Evolutionary conservation across 2,113 vertebrate species (phyloP), one percentile per base, ranked within the genome.

Genomic region (Micronycteris hirsuta): DNA sequence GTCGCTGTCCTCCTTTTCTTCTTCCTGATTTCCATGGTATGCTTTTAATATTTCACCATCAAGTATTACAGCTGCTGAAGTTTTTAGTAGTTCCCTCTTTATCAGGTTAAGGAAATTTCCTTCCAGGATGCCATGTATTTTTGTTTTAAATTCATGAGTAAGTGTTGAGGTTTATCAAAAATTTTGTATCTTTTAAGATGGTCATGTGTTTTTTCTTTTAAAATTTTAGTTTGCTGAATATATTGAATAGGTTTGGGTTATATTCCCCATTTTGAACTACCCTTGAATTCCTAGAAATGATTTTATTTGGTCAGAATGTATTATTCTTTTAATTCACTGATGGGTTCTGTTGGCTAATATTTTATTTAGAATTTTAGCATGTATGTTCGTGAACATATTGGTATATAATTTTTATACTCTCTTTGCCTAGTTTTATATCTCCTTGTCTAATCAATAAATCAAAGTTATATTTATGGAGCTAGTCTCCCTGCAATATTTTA

Each of bases 341-440:
- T 45, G 12, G 20, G 47, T 26, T 77, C 13, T 56, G 0, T 47
- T 70, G 49, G 26, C 12, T 47, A n/a, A 45, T 41, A 65, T n/a
- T 74, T 85, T 63, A 20, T 93, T 91, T 94, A 61, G 16, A n/a
- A 61, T 94, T 94, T 87, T 94, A 77, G 26, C 19, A 78, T 54
- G 19, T 54, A 9, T 76, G 16, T 82, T 89, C 14, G 31, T 58
- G n/a, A 89, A 70, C 63, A 87, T 68, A 73, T 71, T 65, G 10
- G 28, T n/a, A 31, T 91, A 38, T 70, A 45, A n/a, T 41, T 91
- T 92, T 87, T 67, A 24, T 43, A 63, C 11, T 76, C 16, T n/a
- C 10, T 31, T 83, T 80, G 19, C 63, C 43, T 92, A 47, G 11
- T 45, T 88, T 88, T 54, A 28, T 63, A 68, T 91, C 41, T 94